Evolutionary conservation across 2,797 vertebrate species (phyloP).

Genomic region (Nasua narica): DNA sequence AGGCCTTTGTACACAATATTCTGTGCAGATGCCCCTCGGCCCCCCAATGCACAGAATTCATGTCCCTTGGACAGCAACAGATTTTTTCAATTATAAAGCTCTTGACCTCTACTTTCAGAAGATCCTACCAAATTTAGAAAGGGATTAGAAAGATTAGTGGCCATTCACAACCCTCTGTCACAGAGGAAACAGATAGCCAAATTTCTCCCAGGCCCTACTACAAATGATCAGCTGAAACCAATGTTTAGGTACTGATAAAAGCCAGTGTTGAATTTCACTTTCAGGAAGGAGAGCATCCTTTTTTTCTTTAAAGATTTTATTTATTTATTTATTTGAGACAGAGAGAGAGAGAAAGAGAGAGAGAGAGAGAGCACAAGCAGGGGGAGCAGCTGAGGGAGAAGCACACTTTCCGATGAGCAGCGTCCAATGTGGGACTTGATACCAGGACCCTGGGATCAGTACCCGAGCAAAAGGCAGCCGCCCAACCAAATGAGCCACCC

Average conservation of each 20-base stretch:
- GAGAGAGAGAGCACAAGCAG: no score
- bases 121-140: neutral
- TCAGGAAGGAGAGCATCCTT: neutral
- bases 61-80: neutral
- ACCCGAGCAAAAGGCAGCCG: no score
- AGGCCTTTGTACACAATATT: neutral
- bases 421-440: no score
- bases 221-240: neutral
- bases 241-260: neutral
- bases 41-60: neutral
- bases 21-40: neutral
- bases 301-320: no score
- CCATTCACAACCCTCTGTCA: neutral
- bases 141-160: neutral
- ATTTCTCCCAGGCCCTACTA: neutral
- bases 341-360: no score
- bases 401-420: no score
- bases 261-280: neutral
- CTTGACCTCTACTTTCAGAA: neutral
- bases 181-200: neutral
- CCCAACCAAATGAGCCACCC: no score
- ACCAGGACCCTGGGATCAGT: no score
- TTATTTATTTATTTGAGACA: no score
- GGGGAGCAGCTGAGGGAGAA: no score
- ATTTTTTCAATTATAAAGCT: neutral